Conservation (phyloP, 1,140 invertebrate species). For the Halictus rubicundus region DNA sequence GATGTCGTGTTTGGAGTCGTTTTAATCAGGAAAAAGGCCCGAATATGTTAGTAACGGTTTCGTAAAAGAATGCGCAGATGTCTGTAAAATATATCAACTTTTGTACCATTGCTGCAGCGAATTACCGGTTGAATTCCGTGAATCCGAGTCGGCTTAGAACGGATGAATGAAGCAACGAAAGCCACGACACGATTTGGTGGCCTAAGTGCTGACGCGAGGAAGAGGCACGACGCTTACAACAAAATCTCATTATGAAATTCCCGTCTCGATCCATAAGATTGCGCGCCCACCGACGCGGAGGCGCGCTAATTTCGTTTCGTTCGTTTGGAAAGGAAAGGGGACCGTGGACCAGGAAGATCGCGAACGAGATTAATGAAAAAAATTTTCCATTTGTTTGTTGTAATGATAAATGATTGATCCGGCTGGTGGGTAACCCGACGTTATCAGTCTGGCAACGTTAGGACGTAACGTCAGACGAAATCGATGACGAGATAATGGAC, state of each 20-base stretch:
- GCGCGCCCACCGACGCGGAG: neutral
- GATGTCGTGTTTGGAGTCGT: too few species aligned
- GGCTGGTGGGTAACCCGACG: constrained; percentile 20
- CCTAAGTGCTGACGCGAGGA: neutral
- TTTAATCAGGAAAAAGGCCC: too few species aligned
- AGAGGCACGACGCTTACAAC: neutral
- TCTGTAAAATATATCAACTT: too few species aligned
- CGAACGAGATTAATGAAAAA: too few species aligned
- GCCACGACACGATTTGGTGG: neutral
- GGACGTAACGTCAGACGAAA: constrained; percentile 45
- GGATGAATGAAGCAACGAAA: neutral
- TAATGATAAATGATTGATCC: constrained; percentile 15
- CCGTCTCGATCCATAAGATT: neutral
- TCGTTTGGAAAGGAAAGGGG: too few species aligned
- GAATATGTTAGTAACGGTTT: too few species aligned
- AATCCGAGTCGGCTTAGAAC: neutral
- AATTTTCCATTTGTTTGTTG: too few species aligned
- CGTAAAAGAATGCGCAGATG: too few species aligned
- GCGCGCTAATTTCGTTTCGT: too few species aligned
- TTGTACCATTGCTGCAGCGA: too few species aligned
- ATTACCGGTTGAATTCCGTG: too few species aligned
- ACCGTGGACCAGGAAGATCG: too few species aligned
- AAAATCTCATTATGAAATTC: neutral
- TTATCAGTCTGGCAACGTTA: constrained; percentile 39
- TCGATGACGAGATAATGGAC: constrained; percentile 46